Evolutionary conservation across 2,797 vertebrate genomes (phyloP).

Genomic region (Harpagifer antarcticus): DNA sequence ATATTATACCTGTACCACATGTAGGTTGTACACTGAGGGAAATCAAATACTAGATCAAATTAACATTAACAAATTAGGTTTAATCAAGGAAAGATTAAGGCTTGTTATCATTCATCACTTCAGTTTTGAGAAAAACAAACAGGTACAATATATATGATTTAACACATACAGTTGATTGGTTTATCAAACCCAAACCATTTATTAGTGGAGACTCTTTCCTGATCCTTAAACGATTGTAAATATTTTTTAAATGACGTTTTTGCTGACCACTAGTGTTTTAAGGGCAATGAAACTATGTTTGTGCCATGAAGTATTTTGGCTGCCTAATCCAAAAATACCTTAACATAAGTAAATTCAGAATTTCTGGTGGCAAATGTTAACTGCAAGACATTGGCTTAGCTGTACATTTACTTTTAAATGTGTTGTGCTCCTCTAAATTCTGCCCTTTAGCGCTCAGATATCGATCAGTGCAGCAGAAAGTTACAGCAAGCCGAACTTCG

Average conservation of each 20-base stretch:
- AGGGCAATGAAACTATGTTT: not conserved
- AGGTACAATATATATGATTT: no score
- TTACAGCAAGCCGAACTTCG: slow-evolving; percentile 1
- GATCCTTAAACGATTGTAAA: not conserved
- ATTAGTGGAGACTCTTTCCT: no score
- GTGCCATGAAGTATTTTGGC: not conserved
- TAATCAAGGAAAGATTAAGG: not conserved
- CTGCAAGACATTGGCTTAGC: not conserved
- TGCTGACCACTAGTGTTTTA: not conserved
- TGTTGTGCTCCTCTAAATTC: not conserved
- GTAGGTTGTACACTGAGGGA: no score
- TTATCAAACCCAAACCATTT: not conserved
- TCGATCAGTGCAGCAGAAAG: not conserved
- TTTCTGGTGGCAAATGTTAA: not conserved
- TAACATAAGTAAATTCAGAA: no score
- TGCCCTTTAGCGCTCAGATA: not conserved
- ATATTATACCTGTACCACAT: no score
- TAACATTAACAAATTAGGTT: not conserved
- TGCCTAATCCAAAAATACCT: no score
- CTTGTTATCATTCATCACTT: not conserved
- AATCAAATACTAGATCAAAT: no score
- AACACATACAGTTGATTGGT: not conserved
- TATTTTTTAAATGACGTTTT: not conserved
- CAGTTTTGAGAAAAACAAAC: not conserved
- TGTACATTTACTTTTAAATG: not conserved